These are phyloP conservation scores for Acomys russatus DNA, from an alignment of 2,797 vertebrate species.

Conservation along the genomic window DNA sequence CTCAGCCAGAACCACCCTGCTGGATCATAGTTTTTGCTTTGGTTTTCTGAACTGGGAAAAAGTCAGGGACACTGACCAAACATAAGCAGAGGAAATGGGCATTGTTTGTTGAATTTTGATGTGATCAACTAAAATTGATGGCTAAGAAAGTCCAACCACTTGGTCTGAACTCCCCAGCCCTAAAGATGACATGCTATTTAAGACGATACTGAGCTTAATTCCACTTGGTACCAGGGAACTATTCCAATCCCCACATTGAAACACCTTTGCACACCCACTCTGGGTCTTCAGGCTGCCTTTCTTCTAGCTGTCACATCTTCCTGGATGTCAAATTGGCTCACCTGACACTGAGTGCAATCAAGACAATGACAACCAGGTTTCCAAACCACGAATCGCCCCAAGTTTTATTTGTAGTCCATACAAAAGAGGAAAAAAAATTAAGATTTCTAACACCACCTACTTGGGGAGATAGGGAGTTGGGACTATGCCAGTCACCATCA, in stretches of 20 bases:
- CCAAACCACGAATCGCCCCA: slow-evolving; percentile 86
- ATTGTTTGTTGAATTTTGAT: slow-evolving; percentile 24
- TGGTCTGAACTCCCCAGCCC: slow-evolving; percentile 54
- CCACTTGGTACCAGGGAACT: neutral
- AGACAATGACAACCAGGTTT: slow-evolving; percentile 86
- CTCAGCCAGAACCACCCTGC: slow-evolving; percentile 45
- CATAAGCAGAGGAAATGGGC: neutral
- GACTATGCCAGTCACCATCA: slow-evolving; percentile 74
- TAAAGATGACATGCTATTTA: slow-evolving; percentile 50
- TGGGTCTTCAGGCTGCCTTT: slow-evolving; percentile 55
- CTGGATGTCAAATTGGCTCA: slow-evolving; percentile 84
- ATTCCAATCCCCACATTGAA: slow-evolving; percentile 60
- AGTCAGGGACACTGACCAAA: slow-evolving; percentile 55
- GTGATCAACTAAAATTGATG: slow-evolving; percentile 41
- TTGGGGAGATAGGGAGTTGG: slow-evolving; percentile 82
- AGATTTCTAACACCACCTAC: slow-evolving; percentile 84
- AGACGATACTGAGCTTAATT: neutral
- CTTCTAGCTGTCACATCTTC: slow-evolving; percentile 65
- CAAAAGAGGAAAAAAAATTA: slow-evolving; percentile 82
- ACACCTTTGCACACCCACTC: slow-evolving; percentile 58
- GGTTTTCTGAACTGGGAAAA: slow-evolving; percentile 30
- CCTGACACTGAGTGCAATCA: slow-evolving; percentile 85
- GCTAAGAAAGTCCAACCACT: slow-evolving; percentile 51
- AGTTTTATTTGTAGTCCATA: slow-evolving; percentile 88
- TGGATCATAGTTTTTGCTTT: slow-evolving; percentile 49